A percentile compares a stretch with the other conserved stretches of the same genome.
phyloP scores from a whole-genome alignment of 2,888 invertebrate species.

The Criorhina ranunculi region DNA sequence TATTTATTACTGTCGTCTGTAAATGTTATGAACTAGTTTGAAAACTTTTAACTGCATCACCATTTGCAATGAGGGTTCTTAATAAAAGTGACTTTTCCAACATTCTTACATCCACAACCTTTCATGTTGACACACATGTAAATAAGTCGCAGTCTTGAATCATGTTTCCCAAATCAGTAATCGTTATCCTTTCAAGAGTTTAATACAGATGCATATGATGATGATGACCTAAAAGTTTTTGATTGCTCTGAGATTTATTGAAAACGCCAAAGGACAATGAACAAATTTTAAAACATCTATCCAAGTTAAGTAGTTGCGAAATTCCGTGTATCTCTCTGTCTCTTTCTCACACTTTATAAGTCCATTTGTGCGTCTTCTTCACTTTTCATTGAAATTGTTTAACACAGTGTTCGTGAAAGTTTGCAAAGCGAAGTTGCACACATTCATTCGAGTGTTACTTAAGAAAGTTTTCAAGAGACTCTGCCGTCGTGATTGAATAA shows the following conservation, averaged over 20 bases:
- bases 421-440: slow-evolving; percentile 62
- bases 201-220: slow-evolving; percentile 49
- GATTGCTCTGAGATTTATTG: slow-evolving; percentile 43
- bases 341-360: background rate
- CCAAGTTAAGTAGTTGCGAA: slow-evolving; percentile 44
- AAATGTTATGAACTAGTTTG: no score
- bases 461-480: slow-evolving; percentile 61
- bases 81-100: background rate
- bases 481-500: slow-evolving; percentile 67
- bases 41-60: background rate
- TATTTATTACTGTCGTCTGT: no score
- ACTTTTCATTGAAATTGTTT: slow-evolving; percentile 60
- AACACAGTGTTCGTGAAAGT: slow-evolving; percentile 59
- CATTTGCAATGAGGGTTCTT: background rate
- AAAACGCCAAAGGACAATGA: slow-evolving; percentile 14
- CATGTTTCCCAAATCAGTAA: slow-evolving; percentile 38
- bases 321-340: no score
- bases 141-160: slow-evolving; percentile 19
- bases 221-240: slow-evolving; percentile 44
- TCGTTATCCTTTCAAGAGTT: slow-evolving; percentile 32
- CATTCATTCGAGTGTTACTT: slow-evolving; percentile 72
- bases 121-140: slow-evolving; percentile 28
- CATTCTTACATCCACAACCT: background rate
- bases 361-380: slow-evolving; percentile 30
- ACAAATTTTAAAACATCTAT: slow-evolving; percentile 17